Evolutionary conservation across 2,113 vertebrate species (phyloP).

Genomic region (Struthidea cinerea): DNA sequence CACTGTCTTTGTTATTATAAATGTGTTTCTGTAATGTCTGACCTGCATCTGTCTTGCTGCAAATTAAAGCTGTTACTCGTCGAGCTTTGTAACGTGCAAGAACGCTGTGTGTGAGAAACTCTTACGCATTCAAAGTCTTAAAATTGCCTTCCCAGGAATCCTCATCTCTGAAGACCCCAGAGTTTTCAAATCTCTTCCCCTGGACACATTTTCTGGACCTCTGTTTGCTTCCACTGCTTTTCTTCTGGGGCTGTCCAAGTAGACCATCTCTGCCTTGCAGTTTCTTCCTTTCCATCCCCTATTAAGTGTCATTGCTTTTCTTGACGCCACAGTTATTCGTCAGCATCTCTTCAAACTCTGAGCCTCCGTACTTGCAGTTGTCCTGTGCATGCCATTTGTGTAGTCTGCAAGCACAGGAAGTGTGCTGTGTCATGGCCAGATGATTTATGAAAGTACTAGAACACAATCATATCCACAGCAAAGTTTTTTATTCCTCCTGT

Average conservation of each 20-base stretch:
- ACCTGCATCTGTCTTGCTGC: neutral
- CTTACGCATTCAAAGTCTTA: neutral
- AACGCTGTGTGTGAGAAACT: neutral
- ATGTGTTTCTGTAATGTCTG: neutral
- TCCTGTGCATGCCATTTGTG: neutral
- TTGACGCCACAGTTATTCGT: neutral
- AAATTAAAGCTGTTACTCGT: neutral
- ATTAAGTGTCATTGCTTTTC: neutral
- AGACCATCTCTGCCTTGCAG: neutral
- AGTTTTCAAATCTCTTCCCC: neutral
- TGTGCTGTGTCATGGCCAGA: neutral
- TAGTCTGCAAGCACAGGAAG: neutral
- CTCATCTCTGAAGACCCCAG: neutral
- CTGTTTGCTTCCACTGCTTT: neutral
- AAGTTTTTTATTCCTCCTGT: neutral
- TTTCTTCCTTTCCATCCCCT: neutral
- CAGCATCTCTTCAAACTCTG: neutral
- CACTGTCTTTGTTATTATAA: neutral
- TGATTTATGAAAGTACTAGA: neutral
- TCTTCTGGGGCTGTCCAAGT: neutral
- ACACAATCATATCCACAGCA: neutral
- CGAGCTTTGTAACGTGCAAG: neutral
- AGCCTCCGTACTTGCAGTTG: neutral
- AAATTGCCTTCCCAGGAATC: neutral
- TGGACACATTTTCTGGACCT: neutral